Evolutionary conservation across 2,113 vertebrate genomes (phyloP), one percentile per base, ranked within the genome.

Genomic region (Loxodonta africana): DNA sequence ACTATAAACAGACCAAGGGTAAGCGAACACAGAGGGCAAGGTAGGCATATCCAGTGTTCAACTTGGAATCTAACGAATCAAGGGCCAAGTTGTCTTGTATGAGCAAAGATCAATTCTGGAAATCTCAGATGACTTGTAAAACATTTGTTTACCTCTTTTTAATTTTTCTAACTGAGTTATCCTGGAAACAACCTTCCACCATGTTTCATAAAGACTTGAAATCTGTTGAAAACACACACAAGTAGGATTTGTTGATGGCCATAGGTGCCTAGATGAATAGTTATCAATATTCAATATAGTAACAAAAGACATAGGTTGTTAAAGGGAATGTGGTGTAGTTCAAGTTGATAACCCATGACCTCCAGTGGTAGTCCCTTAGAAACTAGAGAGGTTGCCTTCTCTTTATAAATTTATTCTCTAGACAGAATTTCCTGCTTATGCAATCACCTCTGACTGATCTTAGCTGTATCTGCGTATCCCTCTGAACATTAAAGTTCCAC

Each of bases 1-100:
- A 99, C 99, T 97, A 98, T 99, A 98, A 99, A 98, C 98, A 99
- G 98, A 98, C 98, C 99, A 90, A 99, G 99, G 99, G 99, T 99
- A 99, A 99, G 99, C 98, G 73, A 95, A 94, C 89, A 83, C 76
- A 98, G 85, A 97, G 85, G 96, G 90, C 77, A 97, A 97, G 98
- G 92, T 98, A 95, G 94, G 97, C 88, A 62, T 92, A 62, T 87
- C 51, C 84, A 97, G 91, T 57, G 81, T 69, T 88, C 98, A 96
- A 73, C 97, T 51, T 96, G 92, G 96, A 96, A 23, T 88, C 94
- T 93, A 97, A 69, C 15, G 65, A 26, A 48, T 83, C 65, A 62
- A 91, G 95, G 62, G 81, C 97, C 95, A 97, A 95, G 69, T 78
- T 97, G 82, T 97, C 57, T 95, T 95, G 25, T 67, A 48, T 81